These are phyloP conservation scores for Meandrina meandrites DNA, from an alignment of 92 coral and sea anemone species.

Conservation along the genomic window DNA sequence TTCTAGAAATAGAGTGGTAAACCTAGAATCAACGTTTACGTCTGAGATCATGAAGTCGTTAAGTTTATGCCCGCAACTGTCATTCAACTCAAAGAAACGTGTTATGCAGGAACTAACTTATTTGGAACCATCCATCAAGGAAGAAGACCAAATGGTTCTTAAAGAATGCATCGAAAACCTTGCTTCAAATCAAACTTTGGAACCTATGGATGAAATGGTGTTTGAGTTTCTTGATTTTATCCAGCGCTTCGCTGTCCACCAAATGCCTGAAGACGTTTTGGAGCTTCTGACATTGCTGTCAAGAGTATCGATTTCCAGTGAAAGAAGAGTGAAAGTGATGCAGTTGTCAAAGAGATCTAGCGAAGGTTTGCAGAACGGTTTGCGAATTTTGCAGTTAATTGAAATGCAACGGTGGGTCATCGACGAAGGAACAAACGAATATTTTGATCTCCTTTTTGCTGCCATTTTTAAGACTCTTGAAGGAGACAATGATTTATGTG, in stretches of 20 bases:
- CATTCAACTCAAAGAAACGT: not conserved
- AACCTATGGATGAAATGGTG: not conserved
- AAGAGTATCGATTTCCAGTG: not conserved
- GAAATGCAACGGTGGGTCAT: not conserved
- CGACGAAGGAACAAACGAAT: not conserved
- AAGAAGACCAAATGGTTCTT: not conserved
- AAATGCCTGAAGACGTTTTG: not conserved
- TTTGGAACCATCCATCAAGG: not conserved
- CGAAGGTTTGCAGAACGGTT: not conserved
- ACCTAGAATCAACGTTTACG: not conserved
- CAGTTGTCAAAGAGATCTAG: conserved; percentile 5
- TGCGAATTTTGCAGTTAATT: not conserved
- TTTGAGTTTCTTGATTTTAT: not conserved
- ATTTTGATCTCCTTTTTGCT: conserved; percentile 2
- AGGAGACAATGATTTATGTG: not conserved
- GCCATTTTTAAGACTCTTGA: conserved; percentile 9
- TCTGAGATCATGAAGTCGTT: not conserved
- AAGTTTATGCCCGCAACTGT: not conserved
- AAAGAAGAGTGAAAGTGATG: conserved; percentile 10
- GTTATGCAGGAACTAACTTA: not conserved
- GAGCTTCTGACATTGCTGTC: not conserved
- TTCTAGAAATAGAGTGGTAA: not conserved
- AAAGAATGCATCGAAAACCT: not conserved
- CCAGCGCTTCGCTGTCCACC: not conserved
- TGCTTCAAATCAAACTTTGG: not conserved